Evolutionary conservation across 92 coral and sea anemone species (phyloP).

Genomic region (Zoanthus sociatus): DNA sequence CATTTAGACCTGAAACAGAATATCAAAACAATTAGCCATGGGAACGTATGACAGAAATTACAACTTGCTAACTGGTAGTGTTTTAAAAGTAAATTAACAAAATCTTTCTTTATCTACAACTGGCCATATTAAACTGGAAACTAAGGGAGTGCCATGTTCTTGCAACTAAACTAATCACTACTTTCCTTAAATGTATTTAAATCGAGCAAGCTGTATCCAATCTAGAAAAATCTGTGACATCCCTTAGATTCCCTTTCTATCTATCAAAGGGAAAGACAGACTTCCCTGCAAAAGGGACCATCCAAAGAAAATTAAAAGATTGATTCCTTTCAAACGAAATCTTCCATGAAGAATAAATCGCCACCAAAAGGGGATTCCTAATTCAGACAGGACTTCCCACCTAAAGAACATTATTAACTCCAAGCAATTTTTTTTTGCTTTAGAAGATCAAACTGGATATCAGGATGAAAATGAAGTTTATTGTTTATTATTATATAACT

Average conservation of each 20-base stretch:
- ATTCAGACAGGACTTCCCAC: too few species aligned
- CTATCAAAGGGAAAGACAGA: too few species aligned
- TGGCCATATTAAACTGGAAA: neutral
- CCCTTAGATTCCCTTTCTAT: too few species aligned
- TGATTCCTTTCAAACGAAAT: too few species aligned
- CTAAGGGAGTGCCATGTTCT: neutral
- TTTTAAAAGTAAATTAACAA: neutral
- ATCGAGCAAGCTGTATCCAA: too few species aligned
- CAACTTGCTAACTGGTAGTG: neutral
- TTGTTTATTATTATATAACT: neutral
- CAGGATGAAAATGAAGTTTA: neutral
- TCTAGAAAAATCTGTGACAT: too few species aligned
- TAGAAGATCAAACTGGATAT: too few species aligned
- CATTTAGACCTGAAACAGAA: constrained; percentile 74
- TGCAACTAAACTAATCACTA: neutral
- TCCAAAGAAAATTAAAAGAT: too few species aligned
- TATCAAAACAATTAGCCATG: neutral
- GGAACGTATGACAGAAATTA: neutral
- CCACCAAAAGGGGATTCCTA: too few species aligned
- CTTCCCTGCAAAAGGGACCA: too few species aligned
- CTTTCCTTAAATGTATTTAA: neutral
- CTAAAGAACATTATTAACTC: too few species aligned
- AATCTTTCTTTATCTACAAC: neutral
- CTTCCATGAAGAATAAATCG: too few species aligned
- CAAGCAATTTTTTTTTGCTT: neutral